These are phyloP conservation scores for Zygothrica quintamaculata DNA, from an alignment of 2,888 invertebrate species.

Conservation along the genomic window DNA sequence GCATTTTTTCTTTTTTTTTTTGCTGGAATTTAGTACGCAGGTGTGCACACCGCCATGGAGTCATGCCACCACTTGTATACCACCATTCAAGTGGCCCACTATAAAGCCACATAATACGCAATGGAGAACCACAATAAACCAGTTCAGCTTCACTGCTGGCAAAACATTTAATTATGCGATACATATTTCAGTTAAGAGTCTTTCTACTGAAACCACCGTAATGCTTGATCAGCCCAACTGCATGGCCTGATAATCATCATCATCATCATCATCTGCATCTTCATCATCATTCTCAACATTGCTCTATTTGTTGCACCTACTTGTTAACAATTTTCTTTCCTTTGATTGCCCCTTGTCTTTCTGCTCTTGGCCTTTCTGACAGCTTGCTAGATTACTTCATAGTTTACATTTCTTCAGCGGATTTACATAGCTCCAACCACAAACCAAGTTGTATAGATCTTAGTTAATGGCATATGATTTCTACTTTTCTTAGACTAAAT, in stretches of 20 bases:
- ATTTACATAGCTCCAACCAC: constrained; percentile 4
- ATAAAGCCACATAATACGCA: constrained; percentile 40
- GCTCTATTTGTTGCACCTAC: constrained; percentile 24
- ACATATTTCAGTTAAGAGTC: constrained; percentile 41
- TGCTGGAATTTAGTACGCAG: constrained; percentile 56
- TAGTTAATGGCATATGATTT: no score
- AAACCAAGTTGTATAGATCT: no score
- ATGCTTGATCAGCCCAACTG: constrained; percentile 49
- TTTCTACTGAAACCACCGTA: constrained; percentile 26
- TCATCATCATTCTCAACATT: constrained; percentile 8
- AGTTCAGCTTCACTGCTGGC: constrained; percentile 56
- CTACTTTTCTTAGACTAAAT: no score
- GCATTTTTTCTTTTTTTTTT: no score
- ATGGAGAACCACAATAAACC: constrained; percentile 60
- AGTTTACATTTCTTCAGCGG: no score
- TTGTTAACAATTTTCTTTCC: constrained; percentile 10
- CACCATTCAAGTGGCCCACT: constrained; percentile 19
- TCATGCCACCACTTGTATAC: constrained; percentile 16
- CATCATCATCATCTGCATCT: constrained; percentile 21
- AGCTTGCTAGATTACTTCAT: no score
- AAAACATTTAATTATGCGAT: constrained; percentile 68
- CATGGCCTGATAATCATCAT: constrained; percentile 46
- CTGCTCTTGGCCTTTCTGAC: constrained; percentile 2
- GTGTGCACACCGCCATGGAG: constrained; percentile 49
- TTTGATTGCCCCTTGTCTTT: constrained; percentile 7